These are phyloP conservation scores for Phalloptychus januarius DNA, from an alignment of 2,797 vertebrate species.

Conservation along the genomic window DNA sequence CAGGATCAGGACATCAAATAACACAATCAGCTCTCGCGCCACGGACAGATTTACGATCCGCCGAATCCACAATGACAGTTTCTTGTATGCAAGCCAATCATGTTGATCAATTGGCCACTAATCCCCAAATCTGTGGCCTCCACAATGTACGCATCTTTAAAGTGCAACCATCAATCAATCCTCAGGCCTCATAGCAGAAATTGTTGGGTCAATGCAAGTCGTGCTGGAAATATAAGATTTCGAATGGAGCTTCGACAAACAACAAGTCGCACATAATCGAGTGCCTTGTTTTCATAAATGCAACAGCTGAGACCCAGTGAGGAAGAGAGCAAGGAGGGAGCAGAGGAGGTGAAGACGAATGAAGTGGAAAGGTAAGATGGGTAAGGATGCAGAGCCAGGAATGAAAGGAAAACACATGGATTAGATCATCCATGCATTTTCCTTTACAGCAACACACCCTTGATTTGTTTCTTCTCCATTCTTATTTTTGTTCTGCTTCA, in stretches of 20 bases:
- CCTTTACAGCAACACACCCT: neutral
- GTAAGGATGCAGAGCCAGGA: neutral
- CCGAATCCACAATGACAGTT: constrained; percentile 40
- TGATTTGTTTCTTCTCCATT: neutral
- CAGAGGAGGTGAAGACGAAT: neutral
- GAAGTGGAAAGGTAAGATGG: constrained; percentile 1
- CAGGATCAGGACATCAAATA: constrained; percentile 60
- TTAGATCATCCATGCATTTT: neutral
- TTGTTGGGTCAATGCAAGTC: constrained; percentile 56
- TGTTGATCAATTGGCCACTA: constrained; percentile 66
- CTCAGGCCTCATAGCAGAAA: constrained; percentile 60
- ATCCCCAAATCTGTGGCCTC: constrained; percentile 34
- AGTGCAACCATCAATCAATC: constrained; percentile 59
- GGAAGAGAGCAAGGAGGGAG: neutral
- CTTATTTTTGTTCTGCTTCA: neutral
- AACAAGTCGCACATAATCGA: constrained; percentile 63
- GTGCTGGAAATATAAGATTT: constrained; percentile 63
- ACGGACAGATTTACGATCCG: constrained; percentile 66
- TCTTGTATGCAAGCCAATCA: constrained; percentile 61
- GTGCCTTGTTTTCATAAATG: constrained; percentile 76
- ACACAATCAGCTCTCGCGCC: constrained; percentile 66
- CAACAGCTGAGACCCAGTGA: constrained; percentile 74
- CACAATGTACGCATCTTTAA: constrained; percentile 35
- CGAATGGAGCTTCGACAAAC: constrained; percentile 53
- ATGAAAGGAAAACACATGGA: neutral